Percentiles rank a stretch among this genome's conserved stretches.
These are phyloP conservation scores for Pantherophis vulpinus DNA, from an alignment of 2,797 vertebrate genomes.

Conservation along the genomic window DNA sequence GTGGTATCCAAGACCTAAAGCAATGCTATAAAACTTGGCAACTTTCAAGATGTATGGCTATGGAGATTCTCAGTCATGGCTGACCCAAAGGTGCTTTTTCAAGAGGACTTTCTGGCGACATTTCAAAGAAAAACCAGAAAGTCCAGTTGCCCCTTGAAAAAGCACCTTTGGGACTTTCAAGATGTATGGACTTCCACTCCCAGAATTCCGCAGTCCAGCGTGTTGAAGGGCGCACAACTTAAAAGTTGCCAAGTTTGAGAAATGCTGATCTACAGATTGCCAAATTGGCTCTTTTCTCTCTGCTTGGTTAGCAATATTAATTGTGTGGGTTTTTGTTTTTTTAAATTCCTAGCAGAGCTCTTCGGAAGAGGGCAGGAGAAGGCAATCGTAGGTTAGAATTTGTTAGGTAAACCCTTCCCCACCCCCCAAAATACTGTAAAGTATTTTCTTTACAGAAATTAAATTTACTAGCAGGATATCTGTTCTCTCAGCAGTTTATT, in stretches of 20 bases:
- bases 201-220: background rate
- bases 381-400: background rate
- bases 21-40: background rate
- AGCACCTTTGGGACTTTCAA: background rate
- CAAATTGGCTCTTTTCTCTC: background rate
- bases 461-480: background rate
- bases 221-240: background rate
- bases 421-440: no score
- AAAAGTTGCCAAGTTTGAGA: background rate
- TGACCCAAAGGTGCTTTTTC: no score
- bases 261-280: background rate
- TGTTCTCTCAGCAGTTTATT: background rate
- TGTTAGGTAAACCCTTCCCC: background rate
- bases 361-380: background rate
- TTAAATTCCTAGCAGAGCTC: fast-evolving
- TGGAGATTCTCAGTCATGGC: no score
- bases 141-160: no score
- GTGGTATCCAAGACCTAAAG: slow-evolving; percentile 2
- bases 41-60: background rate
- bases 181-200: background rate
- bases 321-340: background rate
- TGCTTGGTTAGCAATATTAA: background rate
- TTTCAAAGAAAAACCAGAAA: no score
- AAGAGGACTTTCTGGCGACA: no score
- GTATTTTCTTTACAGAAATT: background rate